Conservation (phyloP, 1,140 invertebrate species). For the Littorina saxatilis region DNA sequence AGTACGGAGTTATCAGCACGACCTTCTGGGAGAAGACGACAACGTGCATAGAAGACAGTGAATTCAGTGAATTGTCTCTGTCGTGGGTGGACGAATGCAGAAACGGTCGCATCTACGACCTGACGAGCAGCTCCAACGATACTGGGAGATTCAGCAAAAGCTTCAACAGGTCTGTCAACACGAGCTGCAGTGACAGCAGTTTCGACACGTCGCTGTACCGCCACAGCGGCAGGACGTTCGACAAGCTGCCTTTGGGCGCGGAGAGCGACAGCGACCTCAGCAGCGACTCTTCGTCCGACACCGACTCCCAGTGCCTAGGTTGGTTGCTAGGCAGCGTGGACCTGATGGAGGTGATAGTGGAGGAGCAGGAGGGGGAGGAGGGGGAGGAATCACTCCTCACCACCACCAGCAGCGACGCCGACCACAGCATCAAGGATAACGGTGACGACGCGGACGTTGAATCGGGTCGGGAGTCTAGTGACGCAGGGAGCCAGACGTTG, state of each 20-base stretch:
- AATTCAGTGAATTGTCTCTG: too few species aligned
- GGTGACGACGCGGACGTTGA: not conserved
- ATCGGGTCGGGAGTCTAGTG: not conserved
- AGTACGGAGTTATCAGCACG: too few species aligned
- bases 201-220: not conserved
- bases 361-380: slow-evolving; percentile 1
- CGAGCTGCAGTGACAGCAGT: not conserved
- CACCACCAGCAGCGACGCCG: not conserved
- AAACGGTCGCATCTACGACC: too few species aligned
- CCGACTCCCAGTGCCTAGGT: not conserved
- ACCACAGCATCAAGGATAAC: not conserved
- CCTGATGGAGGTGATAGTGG: not conserved
- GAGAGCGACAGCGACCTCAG: not conserved
- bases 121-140: too few species aligned
- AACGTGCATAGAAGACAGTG: too few species aligned
- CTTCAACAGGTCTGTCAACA: not conserved
- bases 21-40: too few species aligned
- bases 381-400: not conserved
- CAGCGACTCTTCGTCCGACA: not conserved
- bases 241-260: too few species aligned
- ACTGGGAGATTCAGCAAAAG: not conserved
- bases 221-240: too few species aligned
- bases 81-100: too few species aligned
- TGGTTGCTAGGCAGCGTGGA: not conserved
- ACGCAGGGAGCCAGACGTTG: not conserved